Conservation (phyloP, 1,140 invertebrate species). For the Sminthurinus signatus region DNA sequence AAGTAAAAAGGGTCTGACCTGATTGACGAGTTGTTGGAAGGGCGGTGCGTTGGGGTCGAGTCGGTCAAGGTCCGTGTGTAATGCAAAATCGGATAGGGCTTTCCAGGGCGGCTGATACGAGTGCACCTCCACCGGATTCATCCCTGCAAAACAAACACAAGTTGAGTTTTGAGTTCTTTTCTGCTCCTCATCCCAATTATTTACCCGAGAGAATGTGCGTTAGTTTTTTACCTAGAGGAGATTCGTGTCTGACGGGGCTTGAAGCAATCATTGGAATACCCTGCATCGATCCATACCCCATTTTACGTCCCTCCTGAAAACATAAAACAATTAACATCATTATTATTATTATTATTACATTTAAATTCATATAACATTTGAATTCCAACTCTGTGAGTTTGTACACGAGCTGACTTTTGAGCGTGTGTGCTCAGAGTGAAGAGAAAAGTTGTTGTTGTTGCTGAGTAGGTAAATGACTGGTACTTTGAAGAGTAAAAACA, state of each 20-base stretch:
- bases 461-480: neutral
- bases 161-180: no score
- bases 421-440: no score
- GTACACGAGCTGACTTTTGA: neutral
- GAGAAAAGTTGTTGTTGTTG: no score
- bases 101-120: constrained; percentile 97
- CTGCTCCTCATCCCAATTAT: no score
- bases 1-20: constrained; percentile 67
- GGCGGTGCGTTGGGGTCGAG: constrained; percentile 77
- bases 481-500: neutral
- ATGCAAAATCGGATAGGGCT: constrained; percentile 87
- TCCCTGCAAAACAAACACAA: no score
- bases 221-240: no score
- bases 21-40: constrained; percentile 92
- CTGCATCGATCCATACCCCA: constrained; percentile 85
- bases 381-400: neutral
- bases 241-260: constrained; percentile 88
- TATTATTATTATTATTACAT: neutral
- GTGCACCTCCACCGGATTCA: constrained; percentile 82
- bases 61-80: constrained; percentile 83
- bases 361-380: neutral
- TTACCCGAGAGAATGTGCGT: no score
- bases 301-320: constrained; percentile 79
- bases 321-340: constrained; percentile 6
- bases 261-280: constrained; percentile 95